Evolutionary conservation across 2,113 vertebrate genomes (phyloP), one percentile per base, ranked within the genome.

Genomic region (Salvelinus fontinalis): DNA sequence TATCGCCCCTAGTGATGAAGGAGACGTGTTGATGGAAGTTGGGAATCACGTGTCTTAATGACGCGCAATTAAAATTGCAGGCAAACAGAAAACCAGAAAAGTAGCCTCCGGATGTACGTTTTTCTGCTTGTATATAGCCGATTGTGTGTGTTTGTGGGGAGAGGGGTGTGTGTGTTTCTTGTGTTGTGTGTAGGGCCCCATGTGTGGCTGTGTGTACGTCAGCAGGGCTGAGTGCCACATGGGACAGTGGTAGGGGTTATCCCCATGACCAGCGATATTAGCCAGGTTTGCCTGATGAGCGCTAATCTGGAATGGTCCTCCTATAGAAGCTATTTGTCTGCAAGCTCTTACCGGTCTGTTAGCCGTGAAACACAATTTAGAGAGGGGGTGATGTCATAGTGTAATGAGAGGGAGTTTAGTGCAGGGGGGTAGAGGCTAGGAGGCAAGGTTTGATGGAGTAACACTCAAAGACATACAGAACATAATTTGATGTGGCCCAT

Each of bases 241-340:
- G 92, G 94, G 95, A 96, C 95, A 95, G 85, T 86, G 90, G 75
- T 29, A 87, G 91, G 88, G 87, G 91, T 93, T 93, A 68, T 5
- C 12, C 93, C 83, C 75, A 84, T 80, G 90, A 81, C 89, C 87
- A 85, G 83, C 86, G 81, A 91, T 86, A 89, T 89, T 76, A 71
- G 85, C 85, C 90, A 87, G 91, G 85, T 93, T 94, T 89, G 90
- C 88, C 87, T 91, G 91, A 96, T 97, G 96, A 95, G 93, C 93
- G 89, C 93, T 96, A 96, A 96, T 97, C 90, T 94, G 89, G 91
- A 91, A 89, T 92, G 88, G 85, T 89, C 85, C 79, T 86, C 93
- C 91, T 93, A 93, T 84, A 91, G 85, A 89, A 90, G 93, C 79
- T 44, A 75, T 90, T 90, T 92, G 86, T 90, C 86, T 89, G 81